Base-by-base conservation (phyloP, 2,113 vertebrate genomes). In the Anarhynchus alexandrinus region DNA sequence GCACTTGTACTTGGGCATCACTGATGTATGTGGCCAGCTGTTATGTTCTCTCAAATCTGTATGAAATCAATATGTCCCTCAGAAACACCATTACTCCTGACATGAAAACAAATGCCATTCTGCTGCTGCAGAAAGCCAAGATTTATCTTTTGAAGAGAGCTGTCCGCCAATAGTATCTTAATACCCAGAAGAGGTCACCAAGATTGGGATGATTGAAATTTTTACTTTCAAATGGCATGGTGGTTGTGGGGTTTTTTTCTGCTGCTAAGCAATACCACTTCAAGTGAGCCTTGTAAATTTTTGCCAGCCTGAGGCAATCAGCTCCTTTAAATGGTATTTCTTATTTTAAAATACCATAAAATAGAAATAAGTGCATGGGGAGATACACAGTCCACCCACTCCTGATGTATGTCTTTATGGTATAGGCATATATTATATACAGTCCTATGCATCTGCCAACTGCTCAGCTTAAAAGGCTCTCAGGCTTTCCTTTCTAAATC, bases 321-420 rank as follows among this genome's bases (percentile, higher is more conserved):
- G 42, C 83, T 90, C 89, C 82, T 94, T 88, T 92, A 95, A 96
- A 92, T 77, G 59, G 64, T 94, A 94, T 91, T 93, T 91, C 91
- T 94, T 94, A 94, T 89, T 97, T 95, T 95, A 80, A 95, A 94
- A 80, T 88, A 51, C 38, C 76, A 83, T 91, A 90, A 96, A 94
- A 57, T 76, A 95, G 86, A 85, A 93, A 82, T 93, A 94, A 94
- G 87, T 70, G 34, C 62, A 95, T 38, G 64, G 69, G 93, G 89
- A 88, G 72, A 80, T 66, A 71, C 36, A 88, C 32, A 82, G 81
- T 76, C 94, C 87, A 62, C 83, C 96, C 66, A 92, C 96, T 82
- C 51, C 79, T 85, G 82, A 84, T 94, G 15, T 67, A 71, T 84
- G 67, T n/a, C 89, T 93, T 88, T 69, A 82, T 72, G 70, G 58